Conservation (phyloP, 92 coral and sea anemone species). For the Hydrozoanthus gracilis region DNA sequence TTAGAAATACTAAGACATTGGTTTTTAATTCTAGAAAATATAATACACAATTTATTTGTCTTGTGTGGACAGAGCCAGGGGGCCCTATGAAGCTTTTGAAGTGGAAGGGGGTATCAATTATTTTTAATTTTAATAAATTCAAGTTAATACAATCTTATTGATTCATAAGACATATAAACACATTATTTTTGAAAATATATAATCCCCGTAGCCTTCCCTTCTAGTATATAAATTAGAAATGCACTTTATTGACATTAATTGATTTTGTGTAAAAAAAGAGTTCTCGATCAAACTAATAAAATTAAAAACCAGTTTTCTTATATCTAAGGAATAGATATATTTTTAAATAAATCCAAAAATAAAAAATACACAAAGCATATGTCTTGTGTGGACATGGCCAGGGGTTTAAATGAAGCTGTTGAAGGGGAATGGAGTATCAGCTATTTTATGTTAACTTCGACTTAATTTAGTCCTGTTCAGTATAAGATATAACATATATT, state of each 20-base stretch:
- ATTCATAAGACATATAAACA: neutral
- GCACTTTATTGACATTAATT: neutral
- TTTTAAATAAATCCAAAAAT: no score
- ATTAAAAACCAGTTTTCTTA: neutral
- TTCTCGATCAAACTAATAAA: neutral
- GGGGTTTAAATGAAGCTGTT: neutral
- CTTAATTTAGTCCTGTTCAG: neutral
- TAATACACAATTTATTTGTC: neutral
- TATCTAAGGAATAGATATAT: no score
- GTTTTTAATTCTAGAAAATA: neutral
- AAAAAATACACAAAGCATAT: neutral
- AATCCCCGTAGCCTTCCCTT: neutral
- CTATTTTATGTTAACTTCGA: neutral
- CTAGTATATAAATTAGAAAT: neutral
- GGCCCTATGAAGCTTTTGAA: neutral
- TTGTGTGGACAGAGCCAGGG: neutral
- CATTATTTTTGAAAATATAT: neutral
- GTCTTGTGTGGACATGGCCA: neutral
- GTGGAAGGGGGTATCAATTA: neutral
- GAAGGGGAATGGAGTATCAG: constrained; percentile 1
- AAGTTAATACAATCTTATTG: neutral
- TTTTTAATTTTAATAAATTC: neutral
- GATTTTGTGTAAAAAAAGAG: neutral
- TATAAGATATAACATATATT: neutral
- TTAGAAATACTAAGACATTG: neutral